Conservation (phyloP, 2,888 invertebrate genomes). For the Cantharis rustica region DNA sequence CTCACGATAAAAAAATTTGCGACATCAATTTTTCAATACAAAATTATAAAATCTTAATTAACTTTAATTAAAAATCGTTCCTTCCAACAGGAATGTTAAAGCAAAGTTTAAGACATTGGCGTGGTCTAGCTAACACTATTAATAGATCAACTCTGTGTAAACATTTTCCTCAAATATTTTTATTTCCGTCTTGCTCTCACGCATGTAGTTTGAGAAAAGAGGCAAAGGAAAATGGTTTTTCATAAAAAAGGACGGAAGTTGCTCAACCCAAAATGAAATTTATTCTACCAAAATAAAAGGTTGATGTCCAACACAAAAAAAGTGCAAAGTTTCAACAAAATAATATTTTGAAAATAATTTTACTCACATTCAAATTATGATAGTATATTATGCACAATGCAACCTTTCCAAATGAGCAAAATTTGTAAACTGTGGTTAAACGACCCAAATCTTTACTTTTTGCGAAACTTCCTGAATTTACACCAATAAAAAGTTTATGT, state of each 20-base stretch:
- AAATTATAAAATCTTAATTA: not conserved
- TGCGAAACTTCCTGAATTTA: not conserved
- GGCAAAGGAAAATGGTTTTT: not conserved
- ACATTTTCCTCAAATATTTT: constrained; percentile 21
- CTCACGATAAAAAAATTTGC: not conserved
- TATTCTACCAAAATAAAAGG: not conserved
- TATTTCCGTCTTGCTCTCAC: not conserved
- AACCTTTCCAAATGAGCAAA: not conserved
- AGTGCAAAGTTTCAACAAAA: not conserved
- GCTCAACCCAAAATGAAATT: not conserved
- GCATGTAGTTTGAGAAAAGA: not conserved
- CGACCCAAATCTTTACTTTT: not conserved
- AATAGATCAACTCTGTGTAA: constrained; percentile 16
- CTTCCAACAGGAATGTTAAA: constrained; percentile 21
- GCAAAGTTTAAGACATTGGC: constrained; percentile 6
- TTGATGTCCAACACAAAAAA: not conserved
- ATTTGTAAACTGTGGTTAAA: not conserved
- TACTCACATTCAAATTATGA: not conserved
- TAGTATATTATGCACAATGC: not conserved
- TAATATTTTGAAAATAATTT: not conserved
- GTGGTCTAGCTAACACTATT: constrained; percentile 19
- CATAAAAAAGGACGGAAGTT: not conserved
- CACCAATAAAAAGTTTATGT: not conserved
- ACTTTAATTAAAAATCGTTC: constrained; percentile 13
- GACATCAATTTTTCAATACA: not conserved